Percentiles rank a stretch among this genome's conserved stretches.
Conservation (phyloP, 2,797 vertebrate species). For the Pygocentrus nattereri region DNA sequence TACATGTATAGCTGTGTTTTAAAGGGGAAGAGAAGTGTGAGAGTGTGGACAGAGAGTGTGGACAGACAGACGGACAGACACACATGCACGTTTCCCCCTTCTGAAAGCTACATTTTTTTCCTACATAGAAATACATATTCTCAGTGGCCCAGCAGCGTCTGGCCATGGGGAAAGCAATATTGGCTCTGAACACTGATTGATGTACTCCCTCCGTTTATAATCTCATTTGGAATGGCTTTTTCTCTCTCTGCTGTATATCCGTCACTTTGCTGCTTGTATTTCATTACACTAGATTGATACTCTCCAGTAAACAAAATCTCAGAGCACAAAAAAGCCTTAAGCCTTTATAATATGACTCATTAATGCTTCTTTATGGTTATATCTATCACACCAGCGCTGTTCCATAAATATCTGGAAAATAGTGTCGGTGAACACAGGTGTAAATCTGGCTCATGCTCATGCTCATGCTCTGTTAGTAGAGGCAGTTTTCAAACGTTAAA, state of each 20-base stretch:
- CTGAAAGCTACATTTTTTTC: constrained; percentile 45
- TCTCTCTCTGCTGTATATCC: constrained; percentile 68
- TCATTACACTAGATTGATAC: constrained; percentile 61
- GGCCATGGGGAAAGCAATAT: constrained; percentile 72
- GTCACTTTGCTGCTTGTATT: constrained; percentile 69
- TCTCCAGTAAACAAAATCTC: constrained; percentile 49
- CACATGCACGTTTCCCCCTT: background rate
- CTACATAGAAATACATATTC: constrained; percentile 62
- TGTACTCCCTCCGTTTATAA: constrained; percentile 77
- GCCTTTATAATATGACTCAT: constrained; percentile 61
- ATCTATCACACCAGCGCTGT: constrained; percentile 51
- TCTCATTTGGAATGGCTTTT: constrained; percentile 80
- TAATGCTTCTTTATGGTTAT: constrained; percentile 59
- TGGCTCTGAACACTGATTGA: constrained; percentile 74
- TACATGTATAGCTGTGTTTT: background rate
- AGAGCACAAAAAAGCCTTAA: constrained; percentile 56
- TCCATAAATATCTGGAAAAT: constrained; percentile 46
- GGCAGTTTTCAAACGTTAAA: background rate
- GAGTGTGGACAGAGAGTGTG: constrained; percentile 1
- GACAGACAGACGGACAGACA: constrained; percentile 11
- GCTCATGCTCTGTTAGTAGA: background rate
- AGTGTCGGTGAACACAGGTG: constrained; percentile 24
- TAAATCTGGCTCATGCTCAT: constrained; percentile 2
- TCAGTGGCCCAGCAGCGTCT: constrained; percentile 57
- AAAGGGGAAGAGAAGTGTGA: no score